Percentiles rank a stretch among this genome's conserved stretches.
These are phyloP conservation scores for Hymenochirus boettgeri DNA, from an alignment of 2,113 vertebrate genomes.

Conservation along the genomic window DNA sequence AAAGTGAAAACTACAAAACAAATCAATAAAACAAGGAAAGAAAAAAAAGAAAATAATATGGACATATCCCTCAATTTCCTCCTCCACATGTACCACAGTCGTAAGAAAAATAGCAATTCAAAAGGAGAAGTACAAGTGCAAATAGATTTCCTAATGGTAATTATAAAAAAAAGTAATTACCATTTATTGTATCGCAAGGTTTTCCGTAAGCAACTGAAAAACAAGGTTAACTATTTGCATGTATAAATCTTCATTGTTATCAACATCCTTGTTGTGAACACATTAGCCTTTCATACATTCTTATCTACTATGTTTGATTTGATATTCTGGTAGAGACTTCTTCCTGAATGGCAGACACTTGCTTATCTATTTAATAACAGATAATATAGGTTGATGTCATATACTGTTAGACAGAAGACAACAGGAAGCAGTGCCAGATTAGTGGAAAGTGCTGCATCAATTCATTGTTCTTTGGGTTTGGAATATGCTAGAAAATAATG, in stretches of 20 bases:
- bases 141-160: neutral
- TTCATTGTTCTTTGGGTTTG: no score
- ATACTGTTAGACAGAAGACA: no score
- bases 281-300: no score
- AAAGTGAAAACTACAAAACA: neutral
- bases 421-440: no score
- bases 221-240: neutral
- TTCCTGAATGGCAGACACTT: no score
- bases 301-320: no score
- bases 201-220: neutral
- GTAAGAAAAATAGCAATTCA: neutral
- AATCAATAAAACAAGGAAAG: neutral
- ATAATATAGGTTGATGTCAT: no score
- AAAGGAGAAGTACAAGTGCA: neutral
- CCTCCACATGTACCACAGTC: neutral
- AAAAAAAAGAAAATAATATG: neutral
- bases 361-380: no score
- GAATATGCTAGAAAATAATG: no score
- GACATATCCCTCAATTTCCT: neutral
- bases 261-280: neutral
- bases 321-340: no score
- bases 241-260: neutral
- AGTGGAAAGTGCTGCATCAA: no score
- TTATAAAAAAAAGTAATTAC: neutral
- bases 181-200: neutral